Base-by-base conservation (phyloP, 2,797 vertebrate species). In the Thunnus albacares region DNA sequence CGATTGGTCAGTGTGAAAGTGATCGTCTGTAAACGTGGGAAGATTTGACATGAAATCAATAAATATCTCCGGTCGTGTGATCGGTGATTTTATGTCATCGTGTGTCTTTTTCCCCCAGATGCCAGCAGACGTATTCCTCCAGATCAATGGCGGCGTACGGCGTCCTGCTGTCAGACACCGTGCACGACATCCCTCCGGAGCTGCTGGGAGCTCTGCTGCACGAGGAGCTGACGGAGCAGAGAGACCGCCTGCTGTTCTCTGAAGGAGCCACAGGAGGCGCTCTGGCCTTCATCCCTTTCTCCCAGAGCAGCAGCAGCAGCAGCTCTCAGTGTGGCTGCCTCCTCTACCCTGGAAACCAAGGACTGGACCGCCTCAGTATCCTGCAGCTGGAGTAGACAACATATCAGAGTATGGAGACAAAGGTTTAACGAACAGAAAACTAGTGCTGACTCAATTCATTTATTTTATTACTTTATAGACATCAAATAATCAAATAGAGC, bases 331-430 rank as follows among this genome's bases (percentile, higher is more conserved):
- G 6, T 0, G 95, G 95, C 70, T 59, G 91, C 53, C 91, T 97
- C 18, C 79, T 97, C 14, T 96, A 96, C 80, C 95, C 96, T 0
- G 87, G 92, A 0, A 90, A 90, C 7, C 53, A 65, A 10, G 93
- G 91, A 15, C 87, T 94, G 82, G 86, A 94, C 89, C 58, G 77
- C 3, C 95, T 98, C 68, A 87, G 96, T 97, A 98, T 97, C 97
- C 96, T 96, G 80, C 43, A 47, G 0, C 0, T 17, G 3, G 6
- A 30, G 11, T 24, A 51, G 47, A 51, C 18, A n/a, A 51, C 6
- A 20, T 51, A 20, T 51, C 3, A 1, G 30, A 33, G 30, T 33
- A 33, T 33, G 0, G 1, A 33, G 30, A 33, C 30, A 20, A 26
- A 38, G 2, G 18, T n/a, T 26, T 13, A 26, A 33, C 14, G 5